phyloP scores from a whole-genome alignment of 2,888 invertebrate species.

The Flexamia atlantica region DNA sequence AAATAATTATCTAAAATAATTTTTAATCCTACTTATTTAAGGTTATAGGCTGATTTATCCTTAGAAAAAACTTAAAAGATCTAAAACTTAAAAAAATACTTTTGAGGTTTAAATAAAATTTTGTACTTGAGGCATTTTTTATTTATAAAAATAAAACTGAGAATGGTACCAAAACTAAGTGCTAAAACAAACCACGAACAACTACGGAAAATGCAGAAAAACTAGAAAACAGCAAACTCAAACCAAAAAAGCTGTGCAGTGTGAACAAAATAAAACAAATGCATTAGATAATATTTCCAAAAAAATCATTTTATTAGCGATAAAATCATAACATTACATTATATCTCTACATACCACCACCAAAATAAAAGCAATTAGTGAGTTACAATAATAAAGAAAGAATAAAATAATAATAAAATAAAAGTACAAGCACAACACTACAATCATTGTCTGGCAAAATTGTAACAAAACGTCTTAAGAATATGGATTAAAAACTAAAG shows the following conservation, averaged over 20 bases:
- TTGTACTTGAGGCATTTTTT: no score
- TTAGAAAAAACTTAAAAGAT: no score
- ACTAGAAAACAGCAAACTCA: conserved; percentile 24
- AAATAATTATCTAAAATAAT: no score
- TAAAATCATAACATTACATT: conserved; percentile 47
- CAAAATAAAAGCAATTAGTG: conserved; percentile 56
- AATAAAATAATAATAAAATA: conserved; percentile 37
- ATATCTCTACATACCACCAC: conserved; percentile 57
- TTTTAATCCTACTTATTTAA: no score
- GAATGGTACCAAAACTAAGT: no score
- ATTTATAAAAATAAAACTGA: no score
- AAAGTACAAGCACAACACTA: conserved; percentile 54
- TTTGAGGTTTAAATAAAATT: no score
- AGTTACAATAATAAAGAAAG: conserved; percentile 13
- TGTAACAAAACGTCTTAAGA: background rate
- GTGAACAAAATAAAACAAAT: conserved; percentile 56
- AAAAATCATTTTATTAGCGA: conserved; percentile 33
- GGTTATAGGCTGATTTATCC: no score
- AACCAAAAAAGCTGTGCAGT: conserved; percentile 48
- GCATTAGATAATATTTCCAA: conserved; percentile 42
- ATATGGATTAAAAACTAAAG: conserved; percentile 34
- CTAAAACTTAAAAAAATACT: no score
- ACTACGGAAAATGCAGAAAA: conserved; percentile 20
- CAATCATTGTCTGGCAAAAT: conserved; percentile 23
- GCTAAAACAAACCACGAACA: background rate